These are phyloP conservation scores for Perccottus glenii DNA, from an alignment of 2,113 vertebrate species.

Conservation along the genomic window DNA sequence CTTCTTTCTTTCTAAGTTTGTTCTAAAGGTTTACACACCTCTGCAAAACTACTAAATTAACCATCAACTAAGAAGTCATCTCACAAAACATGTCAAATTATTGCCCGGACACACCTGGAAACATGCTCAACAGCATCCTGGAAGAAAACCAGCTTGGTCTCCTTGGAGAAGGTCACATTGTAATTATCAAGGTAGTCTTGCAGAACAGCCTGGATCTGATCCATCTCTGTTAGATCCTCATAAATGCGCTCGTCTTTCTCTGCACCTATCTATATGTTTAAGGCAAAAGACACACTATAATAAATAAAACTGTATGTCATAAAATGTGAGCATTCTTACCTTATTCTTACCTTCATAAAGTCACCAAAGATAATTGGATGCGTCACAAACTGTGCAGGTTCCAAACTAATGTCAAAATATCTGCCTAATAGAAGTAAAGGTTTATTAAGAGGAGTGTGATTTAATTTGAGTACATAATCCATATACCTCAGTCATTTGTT, in stretches of 20 bases:
- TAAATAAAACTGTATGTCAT: not conserved
- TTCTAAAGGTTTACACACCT: not conserved
- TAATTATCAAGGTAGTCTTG: conserved; percentile 89
- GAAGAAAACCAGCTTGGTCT: conserved; percentile 88
- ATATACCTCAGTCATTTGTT: not conserved
- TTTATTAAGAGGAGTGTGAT: not conserved
- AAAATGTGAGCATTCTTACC: no score
- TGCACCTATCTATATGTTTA: conserved; percentile 52
- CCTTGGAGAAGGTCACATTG: conserved; percentile 84
- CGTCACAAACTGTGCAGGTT: conserved; percentile 78
- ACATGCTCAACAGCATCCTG: conserved; percentile 89
- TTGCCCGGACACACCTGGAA: conserved; percentile 73
- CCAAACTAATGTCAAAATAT: conserved; percentile 83
- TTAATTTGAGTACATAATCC: not conserved
- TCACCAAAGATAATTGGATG: conserved; percentile 87
- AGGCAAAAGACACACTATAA: not conserved
- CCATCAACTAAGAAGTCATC: not conserved
- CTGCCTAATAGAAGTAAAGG: conserved; percentile 73
- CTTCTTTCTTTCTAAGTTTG: not conserved
- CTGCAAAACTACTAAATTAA: conserved; percentile 4
- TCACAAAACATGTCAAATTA: not conserved
- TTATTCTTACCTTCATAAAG: conserved; percentile 80
- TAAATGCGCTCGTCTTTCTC: conserved; percentile 79
- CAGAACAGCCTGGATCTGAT: conserved; percentile 81
- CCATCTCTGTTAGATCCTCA: conserved; percentile 82